Evolutionary conservation across 2,113 vertebrate genomes (phyloP).

Genomic region (Syngnathoides biaculeatus): DNA sequence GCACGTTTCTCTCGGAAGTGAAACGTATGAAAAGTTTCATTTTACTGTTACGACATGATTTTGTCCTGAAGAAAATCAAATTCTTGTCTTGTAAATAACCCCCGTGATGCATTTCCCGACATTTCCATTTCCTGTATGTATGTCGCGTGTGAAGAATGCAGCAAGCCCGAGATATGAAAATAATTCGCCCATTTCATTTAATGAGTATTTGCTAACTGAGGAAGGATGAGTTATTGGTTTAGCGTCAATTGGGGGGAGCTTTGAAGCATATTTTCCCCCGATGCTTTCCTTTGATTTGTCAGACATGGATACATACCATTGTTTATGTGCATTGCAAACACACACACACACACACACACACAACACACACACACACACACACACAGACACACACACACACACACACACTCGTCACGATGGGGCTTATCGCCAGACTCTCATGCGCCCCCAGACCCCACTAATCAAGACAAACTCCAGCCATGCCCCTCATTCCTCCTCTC

Average conservation of each 20-base stretch:
- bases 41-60: not conserved
- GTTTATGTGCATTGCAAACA: slow-evolving; percentile 36
- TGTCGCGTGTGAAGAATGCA: slow-evolving; percentile 16
- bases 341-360: slow-evolving; percentile 24
- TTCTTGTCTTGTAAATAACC: slow-evolving; percentile 1
- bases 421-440: slow-evolving; percentile 70
- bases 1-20: slow-evolving; percentile 4
- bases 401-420: slow-evolving; percentile 23
- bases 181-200: slow-evolving; percentile 19
- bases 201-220: slow-evolving; percentile 18
- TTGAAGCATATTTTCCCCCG: slow-evolving; percentile 48
- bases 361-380: slow-evolving; percentile 20
- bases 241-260: slow-evolving; percentile 35
- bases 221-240: slow-evolving; percentile 43
- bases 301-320: slow-evolving; percentile 50
- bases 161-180: slow-evolving; percentile 35
- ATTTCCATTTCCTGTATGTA: no score
- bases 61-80: not conserved
- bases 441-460: slow-evolving; percentile 77
- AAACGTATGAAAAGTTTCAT: not conserved
- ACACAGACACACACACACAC: slow-evolving; percentile 27
- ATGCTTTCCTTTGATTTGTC: slow-evolving; percentile 41
- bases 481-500: slow-evolving; percentile 66
- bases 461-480: slow-evolving; percentile 82
- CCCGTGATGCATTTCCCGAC: not conserved